These are phyloP conservation scores for Ceratoteleas bidentatus DNA, from an alignment of 1,140 invertebrate species.

Conservation along the genomic window DNA sequence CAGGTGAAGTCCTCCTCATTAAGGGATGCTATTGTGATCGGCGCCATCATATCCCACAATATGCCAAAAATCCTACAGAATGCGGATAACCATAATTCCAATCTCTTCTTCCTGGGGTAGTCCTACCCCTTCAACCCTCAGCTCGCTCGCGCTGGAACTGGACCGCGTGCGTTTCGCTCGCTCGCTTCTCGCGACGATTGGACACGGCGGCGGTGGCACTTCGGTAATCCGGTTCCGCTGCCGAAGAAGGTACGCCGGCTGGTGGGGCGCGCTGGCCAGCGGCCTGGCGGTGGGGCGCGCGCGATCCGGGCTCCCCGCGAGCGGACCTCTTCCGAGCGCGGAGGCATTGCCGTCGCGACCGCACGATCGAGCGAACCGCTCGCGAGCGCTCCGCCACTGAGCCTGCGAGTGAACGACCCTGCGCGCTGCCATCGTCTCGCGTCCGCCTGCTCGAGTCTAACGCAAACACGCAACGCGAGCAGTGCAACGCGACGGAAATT, in stretches of 20 bases:
- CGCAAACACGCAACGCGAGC: too few species aligned
- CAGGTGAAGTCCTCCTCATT: too few species aligned
- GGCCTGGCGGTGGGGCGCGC: conserved; percentile 35
- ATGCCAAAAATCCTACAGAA: too few species aligned
- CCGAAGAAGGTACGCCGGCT: conserved; percentile 55
- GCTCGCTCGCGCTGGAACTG: too few species aligned
- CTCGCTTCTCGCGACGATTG: conserved; percentile 46
- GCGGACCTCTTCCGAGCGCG: conserved; percentile 70
- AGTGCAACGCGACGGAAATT: too few species aligned
- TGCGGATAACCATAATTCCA: too few species aligned
- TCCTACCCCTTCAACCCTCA: too few species aligned
- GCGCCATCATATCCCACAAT: too few species aligned
- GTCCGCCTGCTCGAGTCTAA: too few species aligned
- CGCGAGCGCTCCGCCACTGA: background rate
- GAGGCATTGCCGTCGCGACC: conserved; percentile 77
- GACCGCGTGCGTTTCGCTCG: conserved; percentile 7
- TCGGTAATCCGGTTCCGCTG: conserved; percentile 68
- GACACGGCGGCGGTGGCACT: conserved; percentile 60
- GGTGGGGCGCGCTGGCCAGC: conserved; percentile 60
- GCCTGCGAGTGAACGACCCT: conserved; percentile 21
- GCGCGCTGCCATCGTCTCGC: background rate
- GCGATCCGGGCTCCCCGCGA: conserved; percentile 65
- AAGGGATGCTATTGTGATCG: too few species aligned
- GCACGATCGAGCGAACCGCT: conserved; percentile 70
- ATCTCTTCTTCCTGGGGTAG: too few species aligned